Base-by-base conservation (phyloP, 2,113 vertebrate genomes). In the Microtus pennsylvanicus region DNA sequence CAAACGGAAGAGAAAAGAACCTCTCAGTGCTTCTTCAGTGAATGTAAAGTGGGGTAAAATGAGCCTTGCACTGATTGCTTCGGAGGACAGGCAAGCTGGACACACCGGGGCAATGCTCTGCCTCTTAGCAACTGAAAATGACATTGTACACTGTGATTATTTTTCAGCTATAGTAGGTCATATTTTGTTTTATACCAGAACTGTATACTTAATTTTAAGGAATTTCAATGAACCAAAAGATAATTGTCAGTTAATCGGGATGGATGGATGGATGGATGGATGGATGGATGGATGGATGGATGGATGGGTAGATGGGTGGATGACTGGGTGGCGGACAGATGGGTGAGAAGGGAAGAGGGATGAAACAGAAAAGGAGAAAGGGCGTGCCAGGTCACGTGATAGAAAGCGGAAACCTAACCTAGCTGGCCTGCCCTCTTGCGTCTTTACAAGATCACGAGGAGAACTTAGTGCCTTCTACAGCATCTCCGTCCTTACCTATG, bases 391-490 rank as follows among this genome's bases (percentile, higher is more conserved):
- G 97, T 70, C 96, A 77, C 95, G 87, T 88, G 92, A 78, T 83
- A 77, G 94, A 92, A 87, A 96, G 30, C 93, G 87, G 91, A 92
- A 77, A 58, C 96, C 93, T 93, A 92, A 93, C 96, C 97, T 93
- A 89, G 86, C 96, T 94, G 95, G 98, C 98, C 97, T 98, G 97
- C 90, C 96, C 96, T 98, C 98, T 91, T 81, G 58, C 88, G 97
- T 97, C 97, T 98, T 33, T 96, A 82, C 94, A 97, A 97, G 98
- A 97, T 94, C 97, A 98, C 94, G 97, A 98, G 98, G 98, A 98
- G 98, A 98, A 98, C 98, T 97, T 97, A 98, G 98, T 99, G 98
- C 98, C 98, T 99, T 99, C 98, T 98, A 98, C 97, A 98, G 97
- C 98, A 98, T 98, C 98, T 98, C 98, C 76, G 97, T 99, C 98